Percentiles rank a stretch among this genome's conserved stretches.
Evolutionary conservation across 2,113 vertebrate species (phyloP).

Genomic region (Corapipo altera): DNA sequence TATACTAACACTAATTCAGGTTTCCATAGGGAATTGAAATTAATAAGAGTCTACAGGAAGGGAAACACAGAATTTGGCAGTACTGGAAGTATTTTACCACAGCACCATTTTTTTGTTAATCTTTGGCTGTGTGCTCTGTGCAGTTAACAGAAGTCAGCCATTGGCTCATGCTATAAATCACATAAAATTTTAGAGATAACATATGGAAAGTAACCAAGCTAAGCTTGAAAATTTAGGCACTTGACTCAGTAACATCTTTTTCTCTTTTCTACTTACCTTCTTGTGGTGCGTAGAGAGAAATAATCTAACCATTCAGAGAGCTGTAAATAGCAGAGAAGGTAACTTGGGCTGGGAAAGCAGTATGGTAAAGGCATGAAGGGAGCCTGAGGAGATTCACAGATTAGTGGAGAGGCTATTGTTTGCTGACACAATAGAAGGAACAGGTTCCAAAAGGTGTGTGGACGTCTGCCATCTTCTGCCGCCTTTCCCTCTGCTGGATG

Average conservation of each 20-base stretch:
- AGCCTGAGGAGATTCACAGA: slow-evolving; percentile 49
- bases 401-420: slow-evolving; percentile 30
- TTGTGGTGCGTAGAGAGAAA: neutral
- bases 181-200: neutral
- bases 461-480: slow-evolving; percentile 24
- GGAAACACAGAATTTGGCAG: neutral
- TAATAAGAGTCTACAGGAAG: neutral
- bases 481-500: neutral
- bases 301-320: neutral
- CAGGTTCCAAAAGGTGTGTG: slow-evolving; percentile 35
- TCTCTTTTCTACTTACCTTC: neutral
- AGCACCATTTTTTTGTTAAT: neutral
- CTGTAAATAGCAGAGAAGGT: slow-evolving; percentile 12
- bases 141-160: neutral
- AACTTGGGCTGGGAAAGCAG: neutral
- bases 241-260: neutral
- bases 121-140: neutral
- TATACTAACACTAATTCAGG: neutral
- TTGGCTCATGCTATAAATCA: neutral
- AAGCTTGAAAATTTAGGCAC: neutral
- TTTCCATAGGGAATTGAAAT: neutral
- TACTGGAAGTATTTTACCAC: neutral
- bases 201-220: neutral
- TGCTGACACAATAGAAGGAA: slow-evolving; percentile 59
- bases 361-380: slow-evolving; percentile 53